Conservation (phyloP, 2,113 vertebrate genomes). For the Ptyas mucosa region DNA sequence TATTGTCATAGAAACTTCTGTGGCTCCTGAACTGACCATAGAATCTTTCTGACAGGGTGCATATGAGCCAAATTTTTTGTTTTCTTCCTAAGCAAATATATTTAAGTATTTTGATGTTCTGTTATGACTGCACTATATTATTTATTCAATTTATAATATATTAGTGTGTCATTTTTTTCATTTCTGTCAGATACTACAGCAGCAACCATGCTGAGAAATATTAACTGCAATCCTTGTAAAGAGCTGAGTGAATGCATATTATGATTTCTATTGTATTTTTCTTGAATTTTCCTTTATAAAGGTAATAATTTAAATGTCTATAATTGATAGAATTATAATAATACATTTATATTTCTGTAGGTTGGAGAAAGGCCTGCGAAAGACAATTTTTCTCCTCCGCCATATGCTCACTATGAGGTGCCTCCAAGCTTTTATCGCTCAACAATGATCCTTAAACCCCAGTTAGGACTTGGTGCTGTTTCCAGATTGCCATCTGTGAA, state of each 20-base stretch:
- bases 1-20: neutral
- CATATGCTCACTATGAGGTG: constrained; percentile 72
- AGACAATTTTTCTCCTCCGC: constrained; percentile 72
- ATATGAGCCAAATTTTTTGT: neutral
- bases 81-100: neutral
- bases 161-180: neutral
- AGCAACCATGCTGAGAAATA: neutral
- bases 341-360: constrained; percentile 54
- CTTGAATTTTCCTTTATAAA: neutral
- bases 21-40: neutral
- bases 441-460: constrained; percentile 86
- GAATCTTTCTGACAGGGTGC: neutral
- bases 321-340: neutral
- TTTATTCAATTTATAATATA: neutral
- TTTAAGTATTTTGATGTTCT: neutral
- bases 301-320: neutral
- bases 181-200: neutral
- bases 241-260: neutral
- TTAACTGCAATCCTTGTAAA: neutral
- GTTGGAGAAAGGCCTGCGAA: constrained; percentile 70
- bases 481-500: constrained; percentile 83
- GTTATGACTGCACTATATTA: neutral
- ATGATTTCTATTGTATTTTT: neutral
- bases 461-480: constrained; percentile 86
- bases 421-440: constrained; percentile 78